Evolutionary conservation across 2,113 vertebrate genomes (phyloP), one percentile per base, ranked within the genome.

Genomic region (Chloroceryle aenea): DNA sequence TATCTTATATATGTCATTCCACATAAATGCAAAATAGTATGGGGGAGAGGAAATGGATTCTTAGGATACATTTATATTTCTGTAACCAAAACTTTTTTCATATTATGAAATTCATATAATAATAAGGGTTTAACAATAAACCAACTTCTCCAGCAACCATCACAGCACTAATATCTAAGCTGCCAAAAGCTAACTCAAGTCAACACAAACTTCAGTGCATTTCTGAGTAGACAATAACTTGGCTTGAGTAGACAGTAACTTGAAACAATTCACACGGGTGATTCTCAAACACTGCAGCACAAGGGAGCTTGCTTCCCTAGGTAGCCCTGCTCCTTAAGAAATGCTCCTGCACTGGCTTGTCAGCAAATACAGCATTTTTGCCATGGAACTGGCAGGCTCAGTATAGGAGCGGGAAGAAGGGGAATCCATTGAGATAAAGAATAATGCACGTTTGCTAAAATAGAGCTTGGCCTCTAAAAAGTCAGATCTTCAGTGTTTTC

Each of bases 31-130:
- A 75, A 48, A 55, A 48, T 7, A 38, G n/a, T 38, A 58, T 43
- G 10, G 7, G 22, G 7, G 17, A 0, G 0, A 1, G 12, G 48
- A 42, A 53, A 25, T 14, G 18, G 20, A 7, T 67, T 73, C 47
- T 43, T 40, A 34, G 4, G 14, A 76, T 22, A 38, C 22, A 30
- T 64, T 38, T 14, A 1, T n/a, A 62, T 47, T 76, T 26, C 58
- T 48, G 32, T 6, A 38, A 72, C 10, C 52, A 59, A 40, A 40
- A 9, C 5, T 34, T 66, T 64, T 59, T 53, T 73, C 53, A 48
- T 27, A 47, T 29, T 48, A 42, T 4, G 4, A 32, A 61, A 73
- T 23, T 30, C 12, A 32, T 47, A 13, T 9, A 47, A 42, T 32
- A 30, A 66, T 27, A 78, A 73, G 14, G 21, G 72, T 78, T 88